Evolutionary conservation across 1,140 invertebrate species (phyloP).

Genomic region (Parapsyche elsis): DNA sequence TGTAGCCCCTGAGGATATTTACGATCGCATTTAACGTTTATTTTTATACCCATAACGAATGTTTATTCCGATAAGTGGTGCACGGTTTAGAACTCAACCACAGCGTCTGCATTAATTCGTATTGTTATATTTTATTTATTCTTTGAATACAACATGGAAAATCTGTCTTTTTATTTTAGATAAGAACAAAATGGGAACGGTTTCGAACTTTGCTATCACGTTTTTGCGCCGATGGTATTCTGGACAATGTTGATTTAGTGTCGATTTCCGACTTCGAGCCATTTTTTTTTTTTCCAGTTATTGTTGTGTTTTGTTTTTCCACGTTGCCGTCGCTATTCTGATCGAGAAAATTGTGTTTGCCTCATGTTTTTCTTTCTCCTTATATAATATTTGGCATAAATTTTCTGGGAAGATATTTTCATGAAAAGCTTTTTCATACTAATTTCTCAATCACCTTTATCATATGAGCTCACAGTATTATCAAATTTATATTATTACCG

Average conservation of each 20-base stretch:
- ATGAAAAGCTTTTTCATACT: no score
- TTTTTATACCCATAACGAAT: not conserved
- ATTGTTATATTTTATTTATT: no score
- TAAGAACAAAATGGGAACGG: no score
- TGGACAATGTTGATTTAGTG: slow-evolving; percentile 24
- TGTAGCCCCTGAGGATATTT: not conserved
- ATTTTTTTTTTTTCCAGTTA: not conserved
- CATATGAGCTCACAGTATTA: no score
- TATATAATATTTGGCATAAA: not conserved
- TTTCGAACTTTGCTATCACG: not conserved
- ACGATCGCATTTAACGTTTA: slow-evolving; percentile 9
- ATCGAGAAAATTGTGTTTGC: not conserved
- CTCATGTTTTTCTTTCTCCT: not conserved
- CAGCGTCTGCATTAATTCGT: no score
- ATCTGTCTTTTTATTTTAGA: no score
- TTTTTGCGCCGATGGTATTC: slow-evolving; percentile 1
- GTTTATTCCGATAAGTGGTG: slow-evolving; percentile 1
- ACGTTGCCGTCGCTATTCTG: not conserved
- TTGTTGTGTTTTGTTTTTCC: slow-evolving; percentile 10
- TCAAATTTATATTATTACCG: no score
- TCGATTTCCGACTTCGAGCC: slow-evolving; percentile 2
- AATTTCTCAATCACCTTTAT: no score
- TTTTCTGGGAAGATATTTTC: no score
- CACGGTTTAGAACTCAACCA: not conserved
- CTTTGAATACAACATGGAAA: no score